A percentile compares a stretch with the other conserved stretches of the same genome.
phyloP scores from a whole-genome alignment of 2,888 invertebrate genomes.

The Pyrrhosoma nymphula region DNA sequence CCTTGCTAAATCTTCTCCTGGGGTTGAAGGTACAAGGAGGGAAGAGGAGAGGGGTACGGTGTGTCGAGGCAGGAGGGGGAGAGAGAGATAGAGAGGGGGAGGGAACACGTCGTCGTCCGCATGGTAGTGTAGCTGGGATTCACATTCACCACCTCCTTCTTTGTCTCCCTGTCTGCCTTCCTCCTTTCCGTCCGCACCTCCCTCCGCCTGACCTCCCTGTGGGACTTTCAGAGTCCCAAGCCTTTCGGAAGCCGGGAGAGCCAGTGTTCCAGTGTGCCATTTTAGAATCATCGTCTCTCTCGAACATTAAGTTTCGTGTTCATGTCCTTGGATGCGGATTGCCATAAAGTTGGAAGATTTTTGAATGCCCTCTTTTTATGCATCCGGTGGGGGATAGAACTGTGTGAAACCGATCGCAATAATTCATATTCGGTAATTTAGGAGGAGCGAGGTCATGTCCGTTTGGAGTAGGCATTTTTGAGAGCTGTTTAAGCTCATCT shows the following conservation, averaged over 20 bases:
- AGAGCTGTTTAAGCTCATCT: too few species aligned
- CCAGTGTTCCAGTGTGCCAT: background rate
- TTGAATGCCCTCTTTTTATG: too few species aligned
- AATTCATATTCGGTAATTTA: too few species aligned
- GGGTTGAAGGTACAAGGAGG: background rate
- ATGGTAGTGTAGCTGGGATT: background rate
- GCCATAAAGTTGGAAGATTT: too few species aligned
- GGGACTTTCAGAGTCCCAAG: background rate
- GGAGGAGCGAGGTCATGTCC: too few species aligned
- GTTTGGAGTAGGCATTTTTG: too few species aligned
- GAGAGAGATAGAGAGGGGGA: background rate
- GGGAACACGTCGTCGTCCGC: background rate
- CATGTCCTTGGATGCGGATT: too few species aligned
- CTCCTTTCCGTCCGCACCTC: background rate
- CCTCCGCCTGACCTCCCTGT: background rate
- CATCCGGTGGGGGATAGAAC: too few species aligned
- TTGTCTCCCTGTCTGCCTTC: background rate
- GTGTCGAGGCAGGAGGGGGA: background rate
- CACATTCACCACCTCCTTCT: background rate
- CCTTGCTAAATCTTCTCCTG: conserved; percentile 4
- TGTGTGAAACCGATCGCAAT: too few species aligned
- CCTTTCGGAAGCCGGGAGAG: background rate
- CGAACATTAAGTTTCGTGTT: too few species aligned
- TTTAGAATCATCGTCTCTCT: background rate
- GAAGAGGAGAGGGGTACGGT: background rate